A percentile compares a stretch with the other conserved stretches of the same genome.
Conservation (phyloP, 2,113 vertebrate species). For the Nicator chloris region DNA sequence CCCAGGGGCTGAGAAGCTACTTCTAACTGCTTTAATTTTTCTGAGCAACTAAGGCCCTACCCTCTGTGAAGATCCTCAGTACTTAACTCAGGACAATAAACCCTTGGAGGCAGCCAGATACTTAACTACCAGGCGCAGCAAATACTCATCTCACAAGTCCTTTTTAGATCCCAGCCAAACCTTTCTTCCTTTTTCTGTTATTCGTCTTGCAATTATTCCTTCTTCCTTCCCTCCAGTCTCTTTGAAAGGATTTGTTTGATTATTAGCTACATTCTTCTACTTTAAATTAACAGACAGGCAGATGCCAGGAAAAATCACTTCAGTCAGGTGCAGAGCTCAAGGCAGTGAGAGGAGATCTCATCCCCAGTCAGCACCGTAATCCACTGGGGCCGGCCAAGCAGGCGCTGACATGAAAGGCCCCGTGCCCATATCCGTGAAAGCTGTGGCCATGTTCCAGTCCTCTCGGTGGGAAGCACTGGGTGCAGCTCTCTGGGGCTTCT, state of each 20-base stretch:
- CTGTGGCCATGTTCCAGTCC: not conserved
- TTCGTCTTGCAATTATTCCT: not conserved
- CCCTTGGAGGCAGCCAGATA: not conserved
- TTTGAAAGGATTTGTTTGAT: not conserved
- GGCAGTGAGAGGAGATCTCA: not conserved
- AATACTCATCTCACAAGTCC: not conserved
- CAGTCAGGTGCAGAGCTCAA: not conserved
- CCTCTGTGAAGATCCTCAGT: not conserved
- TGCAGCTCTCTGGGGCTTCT: not conserved
- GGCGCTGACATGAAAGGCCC: accelerated
- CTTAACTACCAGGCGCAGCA: not conserved
- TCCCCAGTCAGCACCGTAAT: accelerated
- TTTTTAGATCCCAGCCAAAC: not conserved
- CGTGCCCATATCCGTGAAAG: not conserved
- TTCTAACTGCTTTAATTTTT: conserved; percentile 10
- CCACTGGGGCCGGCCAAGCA: not conserved
- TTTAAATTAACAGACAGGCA: not conserved
- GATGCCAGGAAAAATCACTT: not conserved
- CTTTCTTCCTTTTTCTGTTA: not conserved
- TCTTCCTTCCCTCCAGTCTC: not conserved
- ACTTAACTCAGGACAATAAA: not conserved
- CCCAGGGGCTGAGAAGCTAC: not conserved
- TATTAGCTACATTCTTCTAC: not conserved
- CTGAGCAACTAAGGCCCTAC: not conserved
- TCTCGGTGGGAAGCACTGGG: not conserved